A percentile compares a stretch with the other conserved stretches of the same genome.
Evolutionary conservation across 1,140 invertebrate genomes (phyloP).

Genomic region (Drosophila orosa): DNA sequence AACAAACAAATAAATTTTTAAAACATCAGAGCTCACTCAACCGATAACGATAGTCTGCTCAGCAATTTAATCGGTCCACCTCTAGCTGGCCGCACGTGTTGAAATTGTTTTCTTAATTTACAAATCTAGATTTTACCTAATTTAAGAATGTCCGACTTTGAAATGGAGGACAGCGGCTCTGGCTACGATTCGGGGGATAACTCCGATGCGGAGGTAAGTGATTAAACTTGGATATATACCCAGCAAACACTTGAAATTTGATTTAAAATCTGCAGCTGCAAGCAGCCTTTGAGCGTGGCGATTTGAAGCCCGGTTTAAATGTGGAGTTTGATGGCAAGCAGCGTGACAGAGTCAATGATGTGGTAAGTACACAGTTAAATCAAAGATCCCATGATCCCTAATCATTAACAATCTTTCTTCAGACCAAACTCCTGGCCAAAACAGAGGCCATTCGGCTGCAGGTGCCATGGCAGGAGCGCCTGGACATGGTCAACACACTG

Average conservation of each 20-base stretch:
- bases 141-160: slow-evolving; percentile 74
- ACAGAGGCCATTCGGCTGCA: slow-evolving; percentile 89
- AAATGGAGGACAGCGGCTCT: slow-evolving; percentile 68
- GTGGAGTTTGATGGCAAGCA: slow-evolving; percentile 86
- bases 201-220: slow-evolving; percentile 73
- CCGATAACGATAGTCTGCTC: not conserved
- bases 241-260: not conserved
- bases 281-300: slow-evolving; percentile 92
- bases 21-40: not conserved
- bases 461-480: slow-evolving; percentile 93
- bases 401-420: slow-evolving; percentile 74
- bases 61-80: slow-evolving; percentile 5
- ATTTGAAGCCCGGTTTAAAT: slow-evolving; percentile 93
- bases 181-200: slow-evolving; percentile 78
- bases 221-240: too few species aligned
- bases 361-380: slow-evolving; percentile 85
- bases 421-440: slow-evolving; percentile 89
- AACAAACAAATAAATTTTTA: too few species aligned
- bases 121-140: slow-evolving; percentile 15
- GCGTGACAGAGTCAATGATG: slow-evolving; percentile 87
- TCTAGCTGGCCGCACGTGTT: slow-evolving; percentile 65
- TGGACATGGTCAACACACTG: slow-evolving; percentile 91
- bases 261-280: slow-evolving; percentile 87
- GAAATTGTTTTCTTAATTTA: slow-evolving; percentile 60
- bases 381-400: too few species aligned